A percentile compares a stretch with the other conserved stretches of the same genome.
phyloP scores from a whole-genome alignment of 2,113 vertebrate genomes.

The Corvus cornix region DNA sequence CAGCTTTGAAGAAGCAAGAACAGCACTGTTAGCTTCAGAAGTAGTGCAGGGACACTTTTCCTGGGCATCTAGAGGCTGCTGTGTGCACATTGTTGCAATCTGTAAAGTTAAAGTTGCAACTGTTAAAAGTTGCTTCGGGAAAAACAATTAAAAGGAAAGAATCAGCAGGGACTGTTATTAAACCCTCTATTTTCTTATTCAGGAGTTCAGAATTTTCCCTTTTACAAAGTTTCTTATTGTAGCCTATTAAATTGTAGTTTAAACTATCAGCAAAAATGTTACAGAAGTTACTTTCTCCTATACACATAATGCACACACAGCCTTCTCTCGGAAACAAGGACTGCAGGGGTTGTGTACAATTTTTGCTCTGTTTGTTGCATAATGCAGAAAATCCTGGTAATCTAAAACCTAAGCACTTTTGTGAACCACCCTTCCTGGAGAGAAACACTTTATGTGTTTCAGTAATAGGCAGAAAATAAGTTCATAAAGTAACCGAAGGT shows the following conservation, averaged over 20 bases:
- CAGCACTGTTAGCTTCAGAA: not conserved
- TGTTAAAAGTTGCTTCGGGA: not conserved
- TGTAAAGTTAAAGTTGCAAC: not conserved
- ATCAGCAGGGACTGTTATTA: slow-evolving; percentile 17
- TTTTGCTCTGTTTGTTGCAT: slow-evolving; percentile 22
- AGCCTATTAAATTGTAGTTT: not conserved
- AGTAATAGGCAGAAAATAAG: slow-evolving; percentile 20
- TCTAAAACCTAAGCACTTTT: slow-evolving; percentile 13
- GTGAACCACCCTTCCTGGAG: not conserved
- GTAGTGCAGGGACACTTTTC: not conserved
- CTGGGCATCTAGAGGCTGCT: not conserved
- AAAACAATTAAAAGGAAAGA: not conserved
- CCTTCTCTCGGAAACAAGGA: not conserved
- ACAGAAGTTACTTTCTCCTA: not conserved
- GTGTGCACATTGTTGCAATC: not conserved
- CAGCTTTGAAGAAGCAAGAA: not conserved
- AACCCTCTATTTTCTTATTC: not conserved
- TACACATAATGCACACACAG: not conserved
- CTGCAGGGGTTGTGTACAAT: slow-evolving; percentile 6
- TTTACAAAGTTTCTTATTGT: slow-evolving; percentile 2
- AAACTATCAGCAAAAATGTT: slow-evolving; percentile 33
- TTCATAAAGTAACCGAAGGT: not conserved
- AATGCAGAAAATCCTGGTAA: slow-evolving; percentile 26
- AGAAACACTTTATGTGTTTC: slow-evolving; percentile 6
- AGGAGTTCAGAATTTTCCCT: not conserved